phyloP scores from a whole-genome alignment of 64 coral and sea anemone genomes.

The Exaiptasia diaphana region DNA sequence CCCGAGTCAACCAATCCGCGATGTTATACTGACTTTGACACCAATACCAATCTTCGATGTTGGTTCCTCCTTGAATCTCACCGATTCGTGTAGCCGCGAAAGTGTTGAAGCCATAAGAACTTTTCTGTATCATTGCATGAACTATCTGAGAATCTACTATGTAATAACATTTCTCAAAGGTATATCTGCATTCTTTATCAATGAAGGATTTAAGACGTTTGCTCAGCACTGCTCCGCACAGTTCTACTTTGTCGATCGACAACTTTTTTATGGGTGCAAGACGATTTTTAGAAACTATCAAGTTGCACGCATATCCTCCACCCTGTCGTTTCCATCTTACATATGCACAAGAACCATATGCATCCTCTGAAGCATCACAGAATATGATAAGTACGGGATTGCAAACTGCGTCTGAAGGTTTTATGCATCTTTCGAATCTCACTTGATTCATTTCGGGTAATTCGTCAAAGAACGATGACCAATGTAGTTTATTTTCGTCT shows the following conservation, averaged over 20 bases:
- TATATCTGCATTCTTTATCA: background rate
- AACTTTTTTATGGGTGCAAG: slow-evolving; percentile 42
- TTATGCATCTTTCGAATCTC: slow-evolving; percentile 31
- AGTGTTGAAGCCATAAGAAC: slow-evolving; percentile 35
- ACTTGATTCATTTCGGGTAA: slow-evolving; percentile 21
- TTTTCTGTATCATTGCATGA: slow-evolving; percentile 15
- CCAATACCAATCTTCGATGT: slow-evolving; percentile 10
- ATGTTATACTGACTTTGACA: slow-evolving; percentile 8
- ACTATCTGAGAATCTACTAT: slow-evolving; percentile 28
- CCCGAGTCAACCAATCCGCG: slow-evolving; percentile 14
- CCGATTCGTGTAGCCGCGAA: slow-evolving; percentile 11
- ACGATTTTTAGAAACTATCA: slow-evolving; percentile 36
- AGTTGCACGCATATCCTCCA: background rate
- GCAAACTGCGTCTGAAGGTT: background rate
- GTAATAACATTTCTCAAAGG: slow-evolving; percentile 6
- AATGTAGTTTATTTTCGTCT: slow-evolving; percentile 11
- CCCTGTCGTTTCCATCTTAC: background rate
- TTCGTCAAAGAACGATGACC: slow-evolving; percentile 24
- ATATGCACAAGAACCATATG: slow-evolving; percentile 16
- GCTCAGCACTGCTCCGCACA: slow-evolving; percentile 39
- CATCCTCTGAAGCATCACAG: slow-evolving; percentile 26
- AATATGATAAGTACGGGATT: slow-evolving; percentile 42
- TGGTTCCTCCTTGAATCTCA: slow-evolving; percentile 8
- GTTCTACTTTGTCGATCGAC: slow-evolving; percentile 36
- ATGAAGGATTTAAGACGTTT: slow-evolving; percentile 20